Evolutionary conservation across 2,797 vertebrate genomes (phyloP), one percentile per base, ranked within the genome.

Genomic region (Galagoides demidoff): DNA sequence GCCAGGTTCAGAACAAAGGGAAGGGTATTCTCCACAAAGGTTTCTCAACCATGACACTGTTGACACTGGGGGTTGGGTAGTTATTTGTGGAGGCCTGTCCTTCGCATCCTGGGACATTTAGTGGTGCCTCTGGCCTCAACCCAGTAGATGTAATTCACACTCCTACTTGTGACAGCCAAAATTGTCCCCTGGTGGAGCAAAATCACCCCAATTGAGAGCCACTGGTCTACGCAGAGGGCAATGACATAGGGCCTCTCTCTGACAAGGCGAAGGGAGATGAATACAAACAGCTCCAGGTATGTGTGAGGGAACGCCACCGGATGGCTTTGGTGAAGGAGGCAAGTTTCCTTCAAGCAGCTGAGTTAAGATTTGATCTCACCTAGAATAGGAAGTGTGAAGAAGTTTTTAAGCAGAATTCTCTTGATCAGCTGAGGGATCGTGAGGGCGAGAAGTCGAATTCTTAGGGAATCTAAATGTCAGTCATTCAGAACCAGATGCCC

Each of bases 401-500:
- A 23, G 1, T 52, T 92, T 86, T 87, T n/a, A 64, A 71, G 61
- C 79, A 22, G n/a, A 85, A 63, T 83, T 29, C 16, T 34, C 82
- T 86, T 31, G 49, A 71, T 90, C 59, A 92, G 8, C 34, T 90
- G 20, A 66, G 43, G 52, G 37, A 25, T 49, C 29, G 0, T 7
- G 37, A 90, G n/a, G n/a, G 17, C 70, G 34, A 92, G 34, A 79
- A 90, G 68, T 89, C 52, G 77, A 3, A 64, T 61, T 61, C 17
- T 43, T 68, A 59, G 1, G 27, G 52, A 93, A 88, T 73, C 66
- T 66, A 87, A 95, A 85, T 83, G 86, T 89, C 77, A 95, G 57
- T 57, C 71, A 76, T 84, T 86, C 63, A 71, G 11, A 79, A 70
- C 52, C 97, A 95, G 66, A 87, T 89, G 78, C 78, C 86, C 64